Evolutionary conservation across 2,888 invertebrate species (phyloP), one percentile per base, ranked within the genome.

Genomic region (Leucophora obtusa): DNA sequence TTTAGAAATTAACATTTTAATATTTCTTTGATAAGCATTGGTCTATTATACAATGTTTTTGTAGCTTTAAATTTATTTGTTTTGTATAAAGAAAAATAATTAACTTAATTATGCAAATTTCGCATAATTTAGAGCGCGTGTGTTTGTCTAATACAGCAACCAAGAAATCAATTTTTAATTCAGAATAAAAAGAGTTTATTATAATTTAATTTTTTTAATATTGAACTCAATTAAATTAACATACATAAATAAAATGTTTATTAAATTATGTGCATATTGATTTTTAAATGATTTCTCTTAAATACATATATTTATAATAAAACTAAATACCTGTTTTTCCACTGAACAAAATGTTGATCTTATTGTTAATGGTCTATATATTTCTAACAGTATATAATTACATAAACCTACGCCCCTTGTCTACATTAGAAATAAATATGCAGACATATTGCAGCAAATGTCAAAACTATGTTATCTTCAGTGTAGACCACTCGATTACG

Each of bases 31-130:
- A 66, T 53, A 53, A 66, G 65, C 65, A 11, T 47, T 47, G n/a
- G 43, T 47, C 14, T n/a, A n/a, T n/a, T 47, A 47, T 11, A 38
- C 11, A 47, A 14, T 43, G 14, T 14, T 43, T 43, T 43, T n/a
- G 6, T 47, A 3, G n/a, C 6, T 14, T 47, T n/a, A 47, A n/a
- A n/a, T 47, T n/a, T 47, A 47, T 47, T 56, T 24, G 47, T 24
- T 33, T 68, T 17, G 51, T n/a, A 56, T 47, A 8, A 15, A 69
- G 56, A 54, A 69, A 56, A 58, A 58, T 35, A 56, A 71, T 68
- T 70, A 60, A 56, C 9, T 72, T 53, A 58, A 72, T 80, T 80
- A 80, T 80, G 79, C 71, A 75, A 80, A 75, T 66, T 71, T 58
- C 58, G 47, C 62, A 72, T 75, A 80, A 75, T 72, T 71, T 47